Base-by-base conservation (phyloP, 2,797 vertebrate genomes). In the Lacerta agilis region DNA sequence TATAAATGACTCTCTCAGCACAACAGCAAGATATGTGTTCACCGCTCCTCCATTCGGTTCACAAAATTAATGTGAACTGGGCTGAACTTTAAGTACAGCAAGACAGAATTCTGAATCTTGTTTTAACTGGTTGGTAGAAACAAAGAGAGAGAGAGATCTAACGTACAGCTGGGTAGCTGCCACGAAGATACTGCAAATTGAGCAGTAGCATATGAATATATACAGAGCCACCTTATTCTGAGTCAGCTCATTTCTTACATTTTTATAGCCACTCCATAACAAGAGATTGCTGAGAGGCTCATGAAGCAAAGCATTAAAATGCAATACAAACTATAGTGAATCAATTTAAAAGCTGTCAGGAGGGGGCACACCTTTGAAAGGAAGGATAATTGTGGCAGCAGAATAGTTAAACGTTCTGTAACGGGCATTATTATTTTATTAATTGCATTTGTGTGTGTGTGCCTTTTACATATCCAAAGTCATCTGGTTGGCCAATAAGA, bases 1-100 rank as follows among this genome's bases (percentile, higher is more conserved):
- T 83, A 75, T 25, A 90, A 79, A 87, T 87, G 81, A 76, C 78
- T 91, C 88, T 87, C 83, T 25, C 0, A 69, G 66, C 76, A 58
- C 58, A 91, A 72, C 78, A 43, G 5, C 27, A 61, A 49, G 45
- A 18, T 29, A 8, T 92, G 84, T 41, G 72, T 69, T 86, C 84
- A 27, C 79, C 83, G 17, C 41, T 83, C 87, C 87, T 64, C 11
- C n/a, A 72, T 8, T 45, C 58, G 1, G 25, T 80, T 72, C 85
- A 73, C 17, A 66, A 92, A 92, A 93, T 91, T 73, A 73, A 36
- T 36, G 79, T 82, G 43, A 1, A 64, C 61, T 64, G 2, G 55
- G 88, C 64, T 77, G 55, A n/a, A 33, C n/a, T 4, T 4, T 71
- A 27, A 72, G 11, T 43, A 71, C 45, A 81, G 25, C 10, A 29